Percentiles rank a stretch among this genome's conserved stretches.
phyloP scores from a whole-genome alignment of 1,140 invertebrate species.

The Sycophila sp. region DNA sequence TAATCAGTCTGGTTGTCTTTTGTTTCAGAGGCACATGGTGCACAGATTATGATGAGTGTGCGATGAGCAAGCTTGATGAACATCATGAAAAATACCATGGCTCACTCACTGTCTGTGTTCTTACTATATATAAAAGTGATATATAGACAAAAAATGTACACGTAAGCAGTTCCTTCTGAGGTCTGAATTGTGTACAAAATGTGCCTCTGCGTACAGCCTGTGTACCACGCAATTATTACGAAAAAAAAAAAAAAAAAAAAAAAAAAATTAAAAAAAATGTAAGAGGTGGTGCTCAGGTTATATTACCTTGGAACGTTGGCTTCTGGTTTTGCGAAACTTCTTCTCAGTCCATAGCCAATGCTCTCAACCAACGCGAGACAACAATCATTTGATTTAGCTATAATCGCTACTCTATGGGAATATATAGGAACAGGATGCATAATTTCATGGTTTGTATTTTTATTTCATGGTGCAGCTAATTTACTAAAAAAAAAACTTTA shows the following conservation, averaged over 20 bases:
- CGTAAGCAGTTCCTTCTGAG: constrained; percentile 43
- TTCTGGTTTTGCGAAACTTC: constrained; percentile 53
- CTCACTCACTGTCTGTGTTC: constrained; percentile 65
- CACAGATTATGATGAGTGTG: constrained; percentile 65
- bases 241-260: constrained; percentile 32
- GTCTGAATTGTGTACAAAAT: constrained; percentile 57
- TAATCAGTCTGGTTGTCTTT: constrained; percentile 74
- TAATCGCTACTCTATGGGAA: constrained; percentile 63
- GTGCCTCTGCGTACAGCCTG: constrained; percentile 64
- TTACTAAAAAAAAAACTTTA: constrained; percentile 33
- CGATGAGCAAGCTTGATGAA: constrained; percentile 57
- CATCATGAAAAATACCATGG: constrained; percentile 53
- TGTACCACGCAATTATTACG: constrained; percentile 51
- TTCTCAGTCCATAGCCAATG: constrained; percentile 60
- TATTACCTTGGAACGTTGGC: constrained; percentile 57
- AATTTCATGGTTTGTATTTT: constrained; percentile 65
- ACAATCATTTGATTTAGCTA: constrained; percentile 67
- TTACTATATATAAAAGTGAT: constrained; percentile 54
- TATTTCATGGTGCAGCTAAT: constrained; percentile 57
- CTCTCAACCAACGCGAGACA: constrained; percentile 63
- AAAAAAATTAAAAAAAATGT: constrained; percentile 30
- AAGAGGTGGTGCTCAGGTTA: constrained; percentile 57
- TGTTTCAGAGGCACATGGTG: constrained; percentile 83
- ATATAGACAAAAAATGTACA: constrained; percentile 48
- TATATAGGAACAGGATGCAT: constrained; percentile 60